Conservation (phyloP, 2,113 vertebrate species). For the Channa maculata region DNA sequence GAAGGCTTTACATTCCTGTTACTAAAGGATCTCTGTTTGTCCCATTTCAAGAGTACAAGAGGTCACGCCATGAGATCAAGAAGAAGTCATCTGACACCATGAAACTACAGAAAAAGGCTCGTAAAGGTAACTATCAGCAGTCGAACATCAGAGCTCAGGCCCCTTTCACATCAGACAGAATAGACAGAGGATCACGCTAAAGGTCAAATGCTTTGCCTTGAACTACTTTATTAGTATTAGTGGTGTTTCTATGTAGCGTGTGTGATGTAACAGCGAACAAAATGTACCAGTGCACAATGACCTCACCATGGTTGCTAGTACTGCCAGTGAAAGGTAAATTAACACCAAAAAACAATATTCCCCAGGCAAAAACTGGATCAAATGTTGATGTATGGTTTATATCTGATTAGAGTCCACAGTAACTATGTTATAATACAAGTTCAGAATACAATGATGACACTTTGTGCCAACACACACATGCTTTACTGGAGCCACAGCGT, state of each 20-base stretch:
- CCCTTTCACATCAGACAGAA: not conserved
- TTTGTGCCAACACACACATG: constrained; percentile 1
- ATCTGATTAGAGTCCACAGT: not conserved
- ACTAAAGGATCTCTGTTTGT: constrained; percentile 40
- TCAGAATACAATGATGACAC: not conserved
- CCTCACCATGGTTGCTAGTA: not conserved
- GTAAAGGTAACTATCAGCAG: constrained; percentile 88
- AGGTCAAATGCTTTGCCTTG: not conserved
- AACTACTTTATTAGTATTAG: rapidly evolving
- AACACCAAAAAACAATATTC: not conserved
- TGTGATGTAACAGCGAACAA: not conserved
- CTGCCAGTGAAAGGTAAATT: not conserved
- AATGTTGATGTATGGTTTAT: not conserved
- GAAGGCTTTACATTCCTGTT: constrained; percentile 26
- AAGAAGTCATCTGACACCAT: constrained; percentile 98
- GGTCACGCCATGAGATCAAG: constrained; percentile 98
- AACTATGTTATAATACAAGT: not conserved
- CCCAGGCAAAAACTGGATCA: not conserved
- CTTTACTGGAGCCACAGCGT: not conserved
- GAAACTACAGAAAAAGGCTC: constrained; percentile 97
- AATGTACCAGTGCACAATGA: not conserved
- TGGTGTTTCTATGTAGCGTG: not conserved
- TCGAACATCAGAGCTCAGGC: not conserved
- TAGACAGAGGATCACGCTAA: not conserved
- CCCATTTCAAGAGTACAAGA: constrained; percentile 90